A percentile compares a stretch with the other conserved stretches of the same genome.
Evolutionary conservation across 2,888 invertebrate genomes (phyloP).

Genomic region (Myopa tessellatipennis): DNA sequence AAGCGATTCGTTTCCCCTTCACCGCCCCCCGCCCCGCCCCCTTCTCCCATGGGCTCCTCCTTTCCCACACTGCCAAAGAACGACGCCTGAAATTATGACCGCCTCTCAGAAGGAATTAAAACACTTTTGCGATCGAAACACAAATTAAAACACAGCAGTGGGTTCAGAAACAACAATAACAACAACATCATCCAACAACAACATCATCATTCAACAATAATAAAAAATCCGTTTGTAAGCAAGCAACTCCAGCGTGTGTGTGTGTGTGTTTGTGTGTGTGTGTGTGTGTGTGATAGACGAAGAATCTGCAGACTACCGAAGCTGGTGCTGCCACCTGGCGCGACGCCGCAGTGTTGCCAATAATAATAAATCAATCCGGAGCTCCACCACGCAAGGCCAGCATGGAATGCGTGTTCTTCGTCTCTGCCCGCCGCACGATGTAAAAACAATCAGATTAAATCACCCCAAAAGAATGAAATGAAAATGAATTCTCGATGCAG

Average conservation of each 20-base stretch:
- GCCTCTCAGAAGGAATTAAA: background rate
- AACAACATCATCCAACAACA: background rate
- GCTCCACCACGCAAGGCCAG: background rate
- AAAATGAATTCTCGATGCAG: constrained; percentile 38
- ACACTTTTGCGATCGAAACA: background rate
- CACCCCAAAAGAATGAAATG: constrained; percentile 36
- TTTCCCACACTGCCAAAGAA: too few species aligned
- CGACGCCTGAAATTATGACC: background rate
- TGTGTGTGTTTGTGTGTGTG: too few species aligned
- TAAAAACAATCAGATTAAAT: constrained; percentile 36
- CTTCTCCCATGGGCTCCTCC: too few species aligned
- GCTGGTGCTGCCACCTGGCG: background rate
- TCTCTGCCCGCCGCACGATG: background rate
- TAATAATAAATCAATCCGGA: constrained; percentile 32
- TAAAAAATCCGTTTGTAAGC: constrained; percentile 2
- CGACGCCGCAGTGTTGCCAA: constrained; percentile 17
- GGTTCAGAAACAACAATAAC: background rate
- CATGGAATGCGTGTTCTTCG: background rate
- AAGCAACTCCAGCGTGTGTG: background rate
- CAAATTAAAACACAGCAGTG: background rate
- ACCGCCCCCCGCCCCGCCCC: too few species aligned
- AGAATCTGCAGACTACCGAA: too few species aligned
- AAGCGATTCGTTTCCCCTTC: too few species aligned
- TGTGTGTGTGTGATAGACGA: too few species aligned
- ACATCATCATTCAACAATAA: background rate